Conservation (phyloP, 2,888 invertebrate species). For the Drosophila mulleri region DNA sequence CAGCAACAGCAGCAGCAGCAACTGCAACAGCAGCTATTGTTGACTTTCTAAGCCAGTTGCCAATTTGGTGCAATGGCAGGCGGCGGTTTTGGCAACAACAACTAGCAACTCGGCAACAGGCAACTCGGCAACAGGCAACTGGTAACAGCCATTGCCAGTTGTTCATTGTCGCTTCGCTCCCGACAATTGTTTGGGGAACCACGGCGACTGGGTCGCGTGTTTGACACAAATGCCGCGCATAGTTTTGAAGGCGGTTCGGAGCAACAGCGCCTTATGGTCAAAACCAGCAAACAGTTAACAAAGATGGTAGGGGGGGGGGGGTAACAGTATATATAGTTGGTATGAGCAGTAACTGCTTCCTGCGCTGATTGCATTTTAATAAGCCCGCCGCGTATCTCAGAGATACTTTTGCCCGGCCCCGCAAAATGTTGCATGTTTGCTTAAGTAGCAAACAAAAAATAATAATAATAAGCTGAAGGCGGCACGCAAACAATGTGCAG, state of each 20-base stretch:
- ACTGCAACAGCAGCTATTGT: constrained; percentile 17
- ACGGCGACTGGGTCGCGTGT: constrained; percentile 78
- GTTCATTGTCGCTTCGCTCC: constrained; percentile 13
- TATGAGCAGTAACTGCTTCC: constrained; percentile 54
- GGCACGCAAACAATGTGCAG: constrained; percentile 60
- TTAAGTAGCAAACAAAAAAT: constrained; percentile 61
- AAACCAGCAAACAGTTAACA: constrained; percentile 54
- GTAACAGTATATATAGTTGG: too few relatives aligned
- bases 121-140: constrained; percentile 35
- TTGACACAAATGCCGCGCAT: constrained; percentile 78
- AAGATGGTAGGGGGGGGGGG: too few relatives aligned
- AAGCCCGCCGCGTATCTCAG: constrained; percentile 54
- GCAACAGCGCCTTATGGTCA: constrained; percentile 73
- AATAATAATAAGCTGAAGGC: constrained; percentile 40
- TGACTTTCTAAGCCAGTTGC: constrained; percentile 79
- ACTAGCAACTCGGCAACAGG: constrained; percentile 35
- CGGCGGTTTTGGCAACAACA: constrained; percentile 61
- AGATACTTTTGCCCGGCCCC: constrained; percentile 37
- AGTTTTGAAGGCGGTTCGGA: constrained; percentile 79
- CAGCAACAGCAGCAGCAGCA: not conserved
- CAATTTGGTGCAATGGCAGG: constrained; percentile 72
- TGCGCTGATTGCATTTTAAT: constrained; percentile 79
- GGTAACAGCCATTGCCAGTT: constrained; percentile 29
- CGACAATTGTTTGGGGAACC: constrained; percentile 63
- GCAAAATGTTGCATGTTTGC: constrained; percentile 65